These are phyloP conservation scores for Epicampocera succincta DNA, from an alignment of 2,888 invertebrate species.

Conservation along the genomic window DNA sequence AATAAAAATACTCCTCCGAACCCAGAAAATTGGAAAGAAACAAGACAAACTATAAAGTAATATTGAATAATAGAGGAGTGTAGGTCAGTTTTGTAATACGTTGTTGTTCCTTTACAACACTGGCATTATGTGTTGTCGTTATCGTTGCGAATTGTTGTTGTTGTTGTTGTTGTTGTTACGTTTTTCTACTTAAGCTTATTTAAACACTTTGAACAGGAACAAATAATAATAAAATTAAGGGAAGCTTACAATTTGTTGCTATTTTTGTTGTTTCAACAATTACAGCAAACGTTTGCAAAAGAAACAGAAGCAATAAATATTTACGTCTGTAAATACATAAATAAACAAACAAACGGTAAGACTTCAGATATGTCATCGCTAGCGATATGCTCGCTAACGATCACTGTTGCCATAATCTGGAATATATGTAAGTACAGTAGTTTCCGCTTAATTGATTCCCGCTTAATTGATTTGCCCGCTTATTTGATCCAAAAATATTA, in stretches of 20 bases:
- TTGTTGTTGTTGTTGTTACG: slow-evolving; percentile 30
- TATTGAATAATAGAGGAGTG: too few relatives aligned
- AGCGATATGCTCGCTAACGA: too few relatives aligned
- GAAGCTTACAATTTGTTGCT: slow-evolving; percentile 59
- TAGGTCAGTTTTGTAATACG: background rate
- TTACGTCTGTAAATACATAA: too few relatives aligned
- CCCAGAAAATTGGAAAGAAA: too few relatives aligned
- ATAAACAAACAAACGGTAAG: slow-evolving; percentile 38
- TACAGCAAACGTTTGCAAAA: slow-evolving; percentile 28
- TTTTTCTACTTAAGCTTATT: slow-evolving; percentile 58
- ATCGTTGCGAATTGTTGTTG: slow-evolving; percentile 14
- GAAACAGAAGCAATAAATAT: slow-evolving; percentile 23
- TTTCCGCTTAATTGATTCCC: too few relatives aligned
- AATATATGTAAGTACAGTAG: too few relatives aligned
- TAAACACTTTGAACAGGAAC: slow-evolving; percentile 47
- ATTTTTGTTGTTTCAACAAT: slow-evolving; percentile 46
- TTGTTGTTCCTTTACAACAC: slow-evolving; percentile 18
- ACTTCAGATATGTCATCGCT: slow-evolving; percentile 12
- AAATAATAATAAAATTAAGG: slow-evolving; percentile 54
- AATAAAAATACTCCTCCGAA: too few relatives aligned
- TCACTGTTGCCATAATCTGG: too few relatives aligned
- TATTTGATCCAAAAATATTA: too few relatives aligned
- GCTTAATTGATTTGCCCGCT: too few relatives aligned
- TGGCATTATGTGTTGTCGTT: slow-evolving; percentile 14
- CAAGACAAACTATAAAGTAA: too few relatives aligned